Base-by-base conservation (phyloP, 2,888 invertebrate species). In the Eudasyphora cyanicolor region DNA sequence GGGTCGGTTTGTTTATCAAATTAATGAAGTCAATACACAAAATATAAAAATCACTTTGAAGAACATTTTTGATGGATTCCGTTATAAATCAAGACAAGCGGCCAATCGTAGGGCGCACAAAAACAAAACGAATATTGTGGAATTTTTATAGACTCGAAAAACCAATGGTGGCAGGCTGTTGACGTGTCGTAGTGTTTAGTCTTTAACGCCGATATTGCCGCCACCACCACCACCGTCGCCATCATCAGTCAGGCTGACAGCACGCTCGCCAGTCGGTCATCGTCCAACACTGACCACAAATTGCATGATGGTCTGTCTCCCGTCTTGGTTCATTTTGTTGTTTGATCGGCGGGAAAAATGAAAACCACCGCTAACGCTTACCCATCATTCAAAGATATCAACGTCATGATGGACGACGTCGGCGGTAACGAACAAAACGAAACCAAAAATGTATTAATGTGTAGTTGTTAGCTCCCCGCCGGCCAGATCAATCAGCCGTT, bases 301-400 rank as follows among this genome's bases (percentile, higher is more conserved):
- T 42, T 76, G 42, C 42, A 73, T 69, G 42, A 49, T 49, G 60
- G 7, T 70, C 70, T 49, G 62, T 29, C 0, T 74, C 38, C 12
- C n/a, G n/a, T n/a, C n/a, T 74, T 79, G 14, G n/a, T n/a, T n/a
- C n/a, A n/a, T n/a, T 74, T 60, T 73, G 54, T 60, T 73, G 77
- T 83, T 79, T 62, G 76, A 76, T 38, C 67, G 35, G 67, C 21
- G 67, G 14, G 12, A 32, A 64, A 57, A 35, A 64, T 2, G 4
- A 62, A 45, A 83, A 80, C 77, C 76, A 79, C 76, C 82, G 76
- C 82, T 76, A 76, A 79, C 76, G 82, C 76, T 82, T 77, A 75
- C 70, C 77, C 83, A 83, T 83, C 83, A 83, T 83, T 83, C 83
- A 83, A 83, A 80, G 75, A 83, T 80, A 80, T 80, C 83, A 83